Conservation (phyloP, 2,113 vertebrate genomes). For the Pelobates fuscus region DNA sequence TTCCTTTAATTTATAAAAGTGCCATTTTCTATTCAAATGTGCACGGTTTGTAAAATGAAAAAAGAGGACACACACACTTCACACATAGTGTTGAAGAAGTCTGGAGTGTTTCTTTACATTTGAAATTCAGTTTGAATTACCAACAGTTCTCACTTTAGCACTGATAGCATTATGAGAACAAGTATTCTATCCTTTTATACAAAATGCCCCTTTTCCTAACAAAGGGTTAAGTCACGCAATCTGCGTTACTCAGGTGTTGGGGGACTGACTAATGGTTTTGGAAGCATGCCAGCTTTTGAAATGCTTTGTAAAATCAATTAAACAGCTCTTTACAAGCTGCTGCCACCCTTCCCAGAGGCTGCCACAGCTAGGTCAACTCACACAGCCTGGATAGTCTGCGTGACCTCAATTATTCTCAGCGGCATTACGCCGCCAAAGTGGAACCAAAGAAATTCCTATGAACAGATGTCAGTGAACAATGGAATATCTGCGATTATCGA, state of each 20-base stretch:
- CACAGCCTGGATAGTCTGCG: slow-evolving; percentile 17
- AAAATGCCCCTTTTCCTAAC: no score
- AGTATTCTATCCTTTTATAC: no score
- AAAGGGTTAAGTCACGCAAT: slow-evolving; percentile 11
- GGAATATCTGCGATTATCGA: background rate
- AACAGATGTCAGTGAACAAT: slow-evolving; percentile 29
- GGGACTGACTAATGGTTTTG: slow-evolving; percentile 9
- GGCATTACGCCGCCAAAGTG: slow-evolving; percentile 3
- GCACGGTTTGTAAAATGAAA: no score
- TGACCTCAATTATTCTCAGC: slow-evolving; percentile 32
- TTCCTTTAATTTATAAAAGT: no score
- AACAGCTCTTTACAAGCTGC: slow-evolving; percentile 34
- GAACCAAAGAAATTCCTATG: slow-evolving; percentile 31
- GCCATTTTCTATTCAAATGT: no score
- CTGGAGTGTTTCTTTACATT: no score
- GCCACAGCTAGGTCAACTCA: background rate
- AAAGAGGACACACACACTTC: no score
- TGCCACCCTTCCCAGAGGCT: slow-evolving; percentile 18
- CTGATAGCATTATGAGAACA: no score
- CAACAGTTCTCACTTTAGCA: no score
- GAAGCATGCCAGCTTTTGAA: slow-evolving; percentile 6
- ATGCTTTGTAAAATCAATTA: slow-evolving; percentile 40
- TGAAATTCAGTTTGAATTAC: no score
- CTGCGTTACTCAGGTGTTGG: slow-evolving; percentile 13
- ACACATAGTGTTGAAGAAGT: no score